These are phyloP conservation scores for Alouatta palliata DNA, from an alignment of 2,113 vertebrate genomes.

Conservation along the genomic window DNA sequence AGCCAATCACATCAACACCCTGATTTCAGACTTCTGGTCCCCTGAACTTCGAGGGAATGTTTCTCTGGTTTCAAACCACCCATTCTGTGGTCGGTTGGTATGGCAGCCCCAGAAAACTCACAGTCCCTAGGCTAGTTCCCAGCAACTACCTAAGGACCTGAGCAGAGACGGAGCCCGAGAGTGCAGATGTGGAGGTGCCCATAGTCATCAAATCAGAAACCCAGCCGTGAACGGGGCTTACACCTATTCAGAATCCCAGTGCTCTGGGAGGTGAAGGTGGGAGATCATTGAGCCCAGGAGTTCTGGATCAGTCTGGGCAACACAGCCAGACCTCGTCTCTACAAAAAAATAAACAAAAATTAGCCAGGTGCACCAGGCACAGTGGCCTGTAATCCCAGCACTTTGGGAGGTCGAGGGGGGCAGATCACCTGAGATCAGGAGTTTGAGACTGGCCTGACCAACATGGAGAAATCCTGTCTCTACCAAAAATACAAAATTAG, in stretches of 20 bases:
- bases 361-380: no score
- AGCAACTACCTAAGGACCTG: not conserved
- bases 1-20: not conserved
- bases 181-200: not conserved
- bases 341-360: not conserved
- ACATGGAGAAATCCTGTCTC: no score
- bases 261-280: not conserved
- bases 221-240: not conserved
- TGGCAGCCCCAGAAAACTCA: not conserved
- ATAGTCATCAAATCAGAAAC: rapidly evolving
- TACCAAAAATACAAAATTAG: no score
- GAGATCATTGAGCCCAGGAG: not conserved
- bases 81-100: not conserved
- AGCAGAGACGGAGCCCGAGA: not conserved
- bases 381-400: not conserved
- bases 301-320: not conserved
- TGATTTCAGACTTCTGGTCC: not conserved
- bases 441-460: not conserved
- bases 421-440: not conserved
- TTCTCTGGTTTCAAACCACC: not conserved
- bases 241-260: not conserved
- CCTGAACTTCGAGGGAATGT: not conserved
- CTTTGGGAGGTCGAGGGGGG: not conserved
- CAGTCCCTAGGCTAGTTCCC: not conserved
- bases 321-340: not conserved